Percentiles rank a stretch among this genome's conserved stretches.
phyloP scores from a whole-genome alignment of 2,113 vertebrate genomes.

The Hippocampus guttulatus region DNA sequence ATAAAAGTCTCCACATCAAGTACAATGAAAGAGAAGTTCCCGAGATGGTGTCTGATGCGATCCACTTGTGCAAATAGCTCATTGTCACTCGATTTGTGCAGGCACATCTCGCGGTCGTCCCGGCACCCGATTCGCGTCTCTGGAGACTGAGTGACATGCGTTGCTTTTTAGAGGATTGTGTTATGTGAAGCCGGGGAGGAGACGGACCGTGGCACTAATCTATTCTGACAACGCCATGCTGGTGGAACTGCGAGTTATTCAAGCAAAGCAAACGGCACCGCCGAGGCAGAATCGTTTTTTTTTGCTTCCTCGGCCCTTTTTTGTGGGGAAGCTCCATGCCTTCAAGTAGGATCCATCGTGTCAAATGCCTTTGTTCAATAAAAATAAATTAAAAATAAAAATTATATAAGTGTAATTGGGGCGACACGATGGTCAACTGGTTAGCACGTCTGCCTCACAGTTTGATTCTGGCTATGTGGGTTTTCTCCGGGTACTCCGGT shows the following conservation, averaged over 20 bases:
- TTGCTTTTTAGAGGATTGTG: constrained; percentile 65
- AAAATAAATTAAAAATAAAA: too few species aligned
- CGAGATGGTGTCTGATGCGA: not conserved
- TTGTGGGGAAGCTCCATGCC: constrained; percentile 29
- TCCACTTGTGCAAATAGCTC: constrained; percentile 30
- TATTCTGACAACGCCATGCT: constrained; percentile 62
- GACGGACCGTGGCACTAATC: constrained; percentile 66
- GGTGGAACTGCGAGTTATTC: constrained; percentile 60
- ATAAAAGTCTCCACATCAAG: not conserved
- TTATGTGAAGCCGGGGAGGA: constrained; percentile 53
- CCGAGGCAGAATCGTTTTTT: constrained; percentile 29
- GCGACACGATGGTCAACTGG: too few species aligned
- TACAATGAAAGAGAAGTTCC: not conserved
- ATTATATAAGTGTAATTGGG: not conserved
- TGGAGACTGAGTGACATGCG: constrained; percentile 65
- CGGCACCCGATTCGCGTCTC: constrained; percentile 49
- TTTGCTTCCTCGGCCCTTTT: constrained; percentile 41
- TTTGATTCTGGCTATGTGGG: too few species aligned
- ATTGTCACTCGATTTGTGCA: constrained; percentile 53
- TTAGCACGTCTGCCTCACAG: too few species aligned
- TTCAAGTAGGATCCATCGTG: constrained; percentile 41
- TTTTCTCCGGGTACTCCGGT: too few species aligned
- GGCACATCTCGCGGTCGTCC: constrained; percentile 55
- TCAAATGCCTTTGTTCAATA: not conserved
- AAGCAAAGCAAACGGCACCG: constrained; percentile 57